Conservation (phyloP, 2,113 vertebrate genomes). For the Vulpes vulpes region DNA sequence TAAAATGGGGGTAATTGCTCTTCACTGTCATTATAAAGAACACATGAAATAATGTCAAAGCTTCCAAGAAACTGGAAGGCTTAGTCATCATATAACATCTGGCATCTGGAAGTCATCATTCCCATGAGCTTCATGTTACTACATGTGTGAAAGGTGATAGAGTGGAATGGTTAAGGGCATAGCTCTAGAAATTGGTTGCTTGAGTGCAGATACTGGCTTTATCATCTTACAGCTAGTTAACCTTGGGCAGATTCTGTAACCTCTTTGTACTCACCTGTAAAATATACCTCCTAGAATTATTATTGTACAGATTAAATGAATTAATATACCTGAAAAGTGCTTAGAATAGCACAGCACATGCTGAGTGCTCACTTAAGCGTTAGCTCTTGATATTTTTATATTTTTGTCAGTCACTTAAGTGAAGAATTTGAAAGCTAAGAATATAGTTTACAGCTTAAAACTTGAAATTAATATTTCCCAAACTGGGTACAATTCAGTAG, state of each 20-base stretch:
- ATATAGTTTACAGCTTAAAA: background rate
- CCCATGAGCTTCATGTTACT: background rate
- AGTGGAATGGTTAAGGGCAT: background rate
- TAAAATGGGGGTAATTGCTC: background rate
- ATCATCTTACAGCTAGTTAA: background rate
- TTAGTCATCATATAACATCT: background rate
- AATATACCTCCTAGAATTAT: background rate
- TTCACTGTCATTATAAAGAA: background rate
- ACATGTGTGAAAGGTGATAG: background rate
- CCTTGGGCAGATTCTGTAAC: background rate
- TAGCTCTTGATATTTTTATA: background rate
- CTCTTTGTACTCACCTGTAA: background rate
- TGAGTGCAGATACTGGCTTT: background rate
- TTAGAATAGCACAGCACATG: background rate
- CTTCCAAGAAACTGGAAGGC: background rate
- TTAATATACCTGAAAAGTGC: background rate
- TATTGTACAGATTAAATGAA: background rate
- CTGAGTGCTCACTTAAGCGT: background rate
- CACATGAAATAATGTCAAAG: background rate
- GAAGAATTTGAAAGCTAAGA: conserved; percentile 27
- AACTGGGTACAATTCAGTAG: background rate
- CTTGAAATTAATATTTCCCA: background rate
- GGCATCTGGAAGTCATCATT: background rate
- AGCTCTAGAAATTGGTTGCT: background rate
- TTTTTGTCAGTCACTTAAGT: background rate